Evolutionary conservation across 2,113 vertebrate species (phyloP).

Genomic region (Callaeas wilsoni): DNA sequence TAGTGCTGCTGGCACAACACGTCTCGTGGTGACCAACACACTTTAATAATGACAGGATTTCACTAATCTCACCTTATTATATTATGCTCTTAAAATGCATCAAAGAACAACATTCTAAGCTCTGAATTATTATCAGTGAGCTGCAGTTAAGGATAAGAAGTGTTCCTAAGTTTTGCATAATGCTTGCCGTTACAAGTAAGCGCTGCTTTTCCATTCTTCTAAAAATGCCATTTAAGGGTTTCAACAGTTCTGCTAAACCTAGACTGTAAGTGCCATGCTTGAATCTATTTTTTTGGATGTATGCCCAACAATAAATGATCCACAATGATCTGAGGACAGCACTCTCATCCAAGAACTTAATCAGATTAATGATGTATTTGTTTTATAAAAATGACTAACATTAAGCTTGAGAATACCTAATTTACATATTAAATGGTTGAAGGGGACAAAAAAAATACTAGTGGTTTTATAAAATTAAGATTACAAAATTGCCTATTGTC

Average conservation of each 20-base stretch:
- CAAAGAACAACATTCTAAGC: constrained; percentile 55
- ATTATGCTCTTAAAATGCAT: constrained; percentile 42
- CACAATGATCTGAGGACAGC: constrained; percentile 78
- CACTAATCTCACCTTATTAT: constrained; percentile 38
- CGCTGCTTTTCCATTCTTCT: constrained; percentile 58
- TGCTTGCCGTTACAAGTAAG: constrained; percentile 51
- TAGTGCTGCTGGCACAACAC: not conserved
- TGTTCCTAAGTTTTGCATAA: constrained; percentile 68
- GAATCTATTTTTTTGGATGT: constrained; percentile 77
- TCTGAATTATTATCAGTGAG: constrained; percentile 63
- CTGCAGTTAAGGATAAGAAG: constrained; percentile 70
- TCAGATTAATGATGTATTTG: constrained; percentile 93
- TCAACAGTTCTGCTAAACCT: constrained; percentile 67
- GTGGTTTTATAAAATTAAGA: constrained; percentile 68
- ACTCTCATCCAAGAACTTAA: constrained; percentile 83
- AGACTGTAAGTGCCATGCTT: constrained; percentile 71
- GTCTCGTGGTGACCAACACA: not conserved
- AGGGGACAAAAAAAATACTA: constrained; percentile 70
- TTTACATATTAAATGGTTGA: constrained; percentile 77
- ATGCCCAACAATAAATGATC: constrained; percentile 78
- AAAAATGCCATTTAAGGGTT: constrained; percentile 63
- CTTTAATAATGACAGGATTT: constrained; percentile 36
- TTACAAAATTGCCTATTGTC: constrained; percentile 73
- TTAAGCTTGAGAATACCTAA: constrained; percentile 78
- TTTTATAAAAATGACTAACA: constrained; percentile 88